phyloP scores from a whole-genome alignment of 2,113 vertebrate genomes.

The Corvus hawaiiensis region DNA sequence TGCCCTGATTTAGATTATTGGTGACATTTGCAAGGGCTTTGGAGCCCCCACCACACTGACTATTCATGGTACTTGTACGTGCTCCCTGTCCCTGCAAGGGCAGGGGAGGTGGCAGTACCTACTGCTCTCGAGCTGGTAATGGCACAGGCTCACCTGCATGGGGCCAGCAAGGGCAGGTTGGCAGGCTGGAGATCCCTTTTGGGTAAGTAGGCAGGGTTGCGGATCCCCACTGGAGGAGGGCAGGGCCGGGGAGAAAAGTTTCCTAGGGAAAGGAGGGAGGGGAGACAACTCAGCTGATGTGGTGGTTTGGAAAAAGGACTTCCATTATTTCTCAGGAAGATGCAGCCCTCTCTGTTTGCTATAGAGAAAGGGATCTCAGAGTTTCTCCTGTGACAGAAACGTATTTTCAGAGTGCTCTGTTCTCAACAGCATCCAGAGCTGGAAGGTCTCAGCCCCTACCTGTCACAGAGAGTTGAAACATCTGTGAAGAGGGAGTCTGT shows the following conservation, averaged over 20 bases:
- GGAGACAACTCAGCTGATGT: no score
- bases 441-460: neutral
- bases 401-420: neutral
- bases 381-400: accelerated
- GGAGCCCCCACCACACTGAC: neutral
- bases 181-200: neutral
- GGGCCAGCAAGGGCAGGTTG: neutral
- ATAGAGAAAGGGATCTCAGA: neutral
- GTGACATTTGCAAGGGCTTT: neutral
- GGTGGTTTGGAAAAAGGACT: neutral
- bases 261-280: neutral
- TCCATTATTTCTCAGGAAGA: neutral
- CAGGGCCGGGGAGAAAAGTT: neutral
- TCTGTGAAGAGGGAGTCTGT: neutral
- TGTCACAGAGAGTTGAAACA: neutral
- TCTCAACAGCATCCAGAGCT: neutral
- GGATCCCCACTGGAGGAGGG: neutral
- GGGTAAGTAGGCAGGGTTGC: neutral
- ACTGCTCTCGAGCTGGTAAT: neutral
- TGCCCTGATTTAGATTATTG: neutral
- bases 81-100: neutral
- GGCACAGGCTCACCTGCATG: neutral
- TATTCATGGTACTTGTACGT: neutral
- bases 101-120: neutral
- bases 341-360: neutral